Percentiles rank a stretch among this genome's conserved stretches.
These are phyloP conservation scores for Noctua pronuba DNA, from an alignment of 2,888 invertebrate genomes.

Conservation along the genomic window DNA sequence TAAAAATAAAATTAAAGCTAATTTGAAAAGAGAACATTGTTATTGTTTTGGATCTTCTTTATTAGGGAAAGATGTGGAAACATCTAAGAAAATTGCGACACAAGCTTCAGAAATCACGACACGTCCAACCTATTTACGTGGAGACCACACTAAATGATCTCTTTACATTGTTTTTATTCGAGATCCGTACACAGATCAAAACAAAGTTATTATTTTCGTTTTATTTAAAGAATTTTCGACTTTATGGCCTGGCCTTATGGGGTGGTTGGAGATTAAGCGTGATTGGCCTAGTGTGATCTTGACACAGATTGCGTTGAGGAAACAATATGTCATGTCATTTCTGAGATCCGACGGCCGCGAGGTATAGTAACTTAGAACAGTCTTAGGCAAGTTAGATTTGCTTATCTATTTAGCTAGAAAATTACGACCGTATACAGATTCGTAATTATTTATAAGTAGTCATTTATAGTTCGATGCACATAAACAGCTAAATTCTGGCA, in stretches of 20 bases:
- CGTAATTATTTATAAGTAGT: neutral
- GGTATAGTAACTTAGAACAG: constrained; percentile 47
- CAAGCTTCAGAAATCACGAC: constrained; percentile 69
- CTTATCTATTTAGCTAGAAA: neutral
- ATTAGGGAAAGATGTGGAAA: constrained; percentile 54
- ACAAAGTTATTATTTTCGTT: constrained; percentile 63
- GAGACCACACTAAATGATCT: constrained; percentile 71
- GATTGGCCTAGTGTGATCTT: constrained; percentile 75
- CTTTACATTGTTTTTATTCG: constrained; percentile 76
- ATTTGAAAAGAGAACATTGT: constrained; percentile 38
- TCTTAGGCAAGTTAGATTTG: constrained; percentile 9
- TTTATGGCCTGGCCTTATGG: constrained; percentile 56
- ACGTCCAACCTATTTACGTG: constrained; percentile 85
- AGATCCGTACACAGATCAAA: constrained; percentile 71
- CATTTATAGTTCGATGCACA: neutral
- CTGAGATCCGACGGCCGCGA: constrained; percentile 73
- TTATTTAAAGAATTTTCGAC: constrained; percentile 61
- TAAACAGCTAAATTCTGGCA: neutral
- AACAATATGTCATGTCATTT: constrained; percentile 78
- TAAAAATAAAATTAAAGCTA: constrained; percentile 11
- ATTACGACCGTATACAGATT: neutral
- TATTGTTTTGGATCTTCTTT: constrained; percentile 48
- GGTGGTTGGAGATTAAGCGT: constrained; percentile 48
- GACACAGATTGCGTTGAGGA: constrained; percentile 84
- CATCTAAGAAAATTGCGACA: constrained; percentile 56